Conservation (phyloP, 2,888 invertebrate species). For the Melanchra persicariae region DNA sequence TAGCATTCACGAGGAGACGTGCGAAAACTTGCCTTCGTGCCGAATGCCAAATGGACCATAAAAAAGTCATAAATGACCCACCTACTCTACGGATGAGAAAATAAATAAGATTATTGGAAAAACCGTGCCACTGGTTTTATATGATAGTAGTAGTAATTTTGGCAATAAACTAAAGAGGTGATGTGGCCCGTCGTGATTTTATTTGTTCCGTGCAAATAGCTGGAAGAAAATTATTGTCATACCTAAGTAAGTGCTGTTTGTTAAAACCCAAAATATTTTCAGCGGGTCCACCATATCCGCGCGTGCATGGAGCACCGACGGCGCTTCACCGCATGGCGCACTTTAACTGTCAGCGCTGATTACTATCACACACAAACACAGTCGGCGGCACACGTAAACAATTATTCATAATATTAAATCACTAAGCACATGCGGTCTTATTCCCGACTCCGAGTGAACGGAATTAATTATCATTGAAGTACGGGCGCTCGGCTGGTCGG, state of each 20-base stretch:
- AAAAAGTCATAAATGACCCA: slow-evolving; percentile 80
- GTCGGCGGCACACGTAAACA: slow-evolving; percentile 63
- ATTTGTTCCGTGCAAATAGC: slow-evolving; percentile 21
- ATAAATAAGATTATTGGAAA: slow-evolving; percentile 74
- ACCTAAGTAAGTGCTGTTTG: slow-evolving; percentile 96
- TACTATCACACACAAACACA: slow-evolving; percentile 73
- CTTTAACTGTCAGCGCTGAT: slow-evolving; percentile 77
- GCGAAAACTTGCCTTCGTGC: slow-evolving; percentile 66
- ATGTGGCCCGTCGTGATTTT: slow-evolving; percentile 37
- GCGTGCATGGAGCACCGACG: slow-evolving; percentile 79
- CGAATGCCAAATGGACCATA: slow-evolving; percentile 76
- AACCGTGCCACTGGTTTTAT: slow-evolving; percentile 64
- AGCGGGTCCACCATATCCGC: slow-evolving; percentile 95
- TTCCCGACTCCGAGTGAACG: slow-evolving; percentile 67
- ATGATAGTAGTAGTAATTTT: slow-evolving; percentile 61
- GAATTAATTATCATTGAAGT: slow-evolving; percentile 70
- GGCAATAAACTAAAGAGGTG: slow-evolving; percentile 56
- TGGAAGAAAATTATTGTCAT: slow-evolving; percentile 70
- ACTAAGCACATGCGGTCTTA: slow-evolving; percentile 73
- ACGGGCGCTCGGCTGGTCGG: slow-evolving; percentile 61
- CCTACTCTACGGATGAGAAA: slow-evolving; percentile 71
- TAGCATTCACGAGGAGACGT: slow-evolving; percentile 70
- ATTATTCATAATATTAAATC: slow-evolving; percentile 74
- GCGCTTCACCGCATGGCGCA: slow-evolving; percentile 88
- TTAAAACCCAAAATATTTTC: slow-evolving; percentile 96